Evolutionary conservation across 2,113 vertebrate genomes (phyloP), one percentile per base, ranked within the genome.

Genomic region (Prunella himalayana): DNA sequence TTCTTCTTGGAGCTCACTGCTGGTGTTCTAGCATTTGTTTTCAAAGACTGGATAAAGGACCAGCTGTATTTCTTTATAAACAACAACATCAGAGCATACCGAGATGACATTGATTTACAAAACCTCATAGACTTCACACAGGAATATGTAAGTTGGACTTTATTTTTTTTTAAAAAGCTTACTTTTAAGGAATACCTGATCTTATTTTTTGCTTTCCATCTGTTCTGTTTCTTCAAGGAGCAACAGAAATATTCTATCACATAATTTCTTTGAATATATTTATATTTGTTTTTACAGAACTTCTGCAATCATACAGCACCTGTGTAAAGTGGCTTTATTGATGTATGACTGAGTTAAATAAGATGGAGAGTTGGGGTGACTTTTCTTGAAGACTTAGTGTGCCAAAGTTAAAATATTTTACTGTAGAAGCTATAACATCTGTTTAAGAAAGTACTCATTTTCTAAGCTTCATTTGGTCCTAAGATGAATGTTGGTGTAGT

Each of bases 11-110:
- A 99, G 98, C 98, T 99, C 88, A 99, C 99, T 31, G 99, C 99
- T 41, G 99, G 99, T 63, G 98, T 99, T 83, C 96, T 99, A 97
- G 99, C 99, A 21, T 99, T 99, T 96, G 99, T 99, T 94, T 99
- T 99, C 98, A 99, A 99, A 98, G 99, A 99, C 97, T 99, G 99
- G 99, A 99, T 99, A 98, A 99, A 99, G 97, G 99, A 99, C 97
- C 99, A 99, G 98, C 99, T 99, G 69, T 99, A 99, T 97, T 99
- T 99, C 97, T 99, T 99, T 93, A 99, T 99, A 96, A 99, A 99
- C 98, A 99, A 99, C 98, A 99, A 99, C 98, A 99, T 99, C 96
- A 98, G 99, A 95, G 99, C 99, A 0, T 99, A 99, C 97, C 96
- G 99, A 95, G 99, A 99, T 81, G 99, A 99, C 97, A 99, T 99